Evolutionary conservation across 2,888 invertebrate genomes (phyloP).

Genomic region (Eristalis pertinax): DNA sequence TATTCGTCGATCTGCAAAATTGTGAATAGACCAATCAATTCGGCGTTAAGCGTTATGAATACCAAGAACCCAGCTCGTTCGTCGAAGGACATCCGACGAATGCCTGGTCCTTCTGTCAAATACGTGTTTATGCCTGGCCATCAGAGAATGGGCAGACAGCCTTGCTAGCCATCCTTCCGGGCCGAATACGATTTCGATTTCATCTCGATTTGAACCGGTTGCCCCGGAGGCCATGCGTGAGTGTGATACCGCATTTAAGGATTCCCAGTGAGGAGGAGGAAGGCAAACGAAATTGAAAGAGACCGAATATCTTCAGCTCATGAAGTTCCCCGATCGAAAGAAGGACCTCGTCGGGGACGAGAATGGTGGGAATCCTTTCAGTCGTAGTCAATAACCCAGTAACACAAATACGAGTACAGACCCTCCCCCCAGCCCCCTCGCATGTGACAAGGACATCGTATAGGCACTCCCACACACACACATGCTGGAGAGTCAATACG

Average conservation of each 20-base stretch:
- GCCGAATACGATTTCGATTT: slow-evolving; percentile 62
- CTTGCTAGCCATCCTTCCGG: slow-evolving; percentile 25
- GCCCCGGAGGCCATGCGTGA: slow-evolving; percentile 35
- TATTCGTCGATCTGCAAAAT: slow-evolving; percentile 68
- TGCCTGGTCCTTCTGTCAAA: slow-evolving; percentile 10
- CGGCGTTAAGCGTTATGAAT: slow-evolving; percentile 70
- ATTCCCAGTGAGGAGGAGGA: slow-evolving; percentile 34
- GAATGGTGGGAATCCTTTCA: slow-evolving; percentile 56
- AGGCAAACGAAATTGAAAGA: slow-evolving; percentile 24
- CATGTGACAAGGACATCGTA: slow-evolving; percentile 64
- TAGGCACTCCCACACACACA: slow-evolving; percentile 19
- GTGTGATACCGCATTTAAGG: slow-evolving; percentile 52
- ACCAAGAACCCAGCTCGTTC: slow-evolving; percentile 39
- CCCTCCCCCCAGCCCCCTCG: slow-evolving; percentile 30
- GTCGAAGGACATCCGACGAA: neutral
- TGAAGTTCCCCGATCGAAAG: slow-evolving; percentile 11
- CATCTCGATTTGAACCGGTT: slow-evolving; percentile 45
- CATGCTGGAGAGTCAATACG: slow-evolving; percentile 6
- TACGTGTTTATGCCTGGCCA: neutral
- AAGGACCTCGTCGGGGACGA: slow-evolving; percentile 7
- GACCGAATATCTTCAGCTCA: slow-evolving; percentile 23
- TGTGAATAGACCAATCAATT: slow-evolving; percentile 72
- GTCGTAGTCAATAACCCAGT: slow-evolving; percentile 65
- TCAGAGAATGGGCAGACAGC: neutral
- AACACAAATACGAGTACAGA: slow-evolving; percentile 48